Evolutionary conservation across 2,888 invertebrate species (phyloP).

Genomic region (Marasmarcha lunaedactyla): DNA sequence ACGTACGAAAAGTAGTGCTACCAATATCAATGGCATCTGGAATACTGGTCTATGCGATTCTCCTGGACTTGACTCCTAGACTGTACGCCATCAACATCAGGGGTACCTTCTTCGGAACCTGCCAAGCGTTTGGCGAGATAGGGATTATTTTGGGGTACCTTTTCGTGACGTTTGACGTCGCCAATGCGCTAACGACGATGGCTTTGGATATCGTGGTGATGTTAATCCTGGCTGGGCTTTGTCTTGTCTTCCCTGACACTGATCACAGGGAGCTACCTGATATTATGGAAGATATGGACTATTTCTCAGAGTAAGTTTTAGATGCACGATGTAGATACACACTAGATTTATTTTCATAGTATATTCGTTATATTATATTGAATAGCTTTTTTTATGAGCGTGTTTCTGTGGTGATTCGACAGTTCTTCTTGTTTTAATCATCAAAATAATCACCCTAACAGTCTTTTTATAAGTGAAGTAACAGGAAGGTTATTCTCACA

Average conservation of each 20-base stretch:
- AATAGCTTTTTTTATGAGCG: no score
- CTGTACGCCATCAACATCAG: conserved; percentile 44
- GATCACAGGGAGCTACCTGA: conserved; percentile 54
- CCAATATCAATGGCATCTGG: conserved; percentile 36
- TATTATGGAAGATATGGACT: conserved; percentile 52
- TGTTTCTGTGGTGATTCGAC: no score
- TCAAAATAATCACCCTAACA: no score
- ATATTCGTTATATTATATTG: no score
- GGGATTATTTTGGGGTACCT: conserved; percentile 43
- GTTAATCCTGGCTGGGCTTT: conserved; percentile 25
- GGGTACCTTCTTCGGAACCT: conserved; percentile 40
- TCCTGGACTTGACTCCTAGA: conserved; percentile 44
- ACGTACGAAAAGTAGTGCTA: conserved; percentile 20
- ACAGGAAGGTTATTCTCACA: no score
- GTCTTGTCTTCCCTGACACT: conserved; percentile 37
- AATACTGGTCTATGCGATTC: conserved; percentile 31
- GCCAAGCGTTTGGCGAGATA: conserved; percentile 42
- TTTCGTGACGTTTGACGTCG: conserved; percentile 26
- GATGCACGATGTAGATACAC: no score
- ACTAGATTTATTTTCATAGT: no score
- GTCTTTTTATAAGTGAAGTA: no score
- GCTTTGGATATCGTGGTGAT: conserved; percentile 25
- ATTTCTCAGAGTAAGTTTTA: conserved; percentile 45
- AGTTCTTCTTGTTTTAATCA: neutral
- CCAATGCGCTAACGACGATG: conserved; percentile 25